These are phyloP conservation scores for Salvelinus alpinus DNA, from an alignment of 2,113 vertebrate genomes.

Conservation along the genomic window DNA sequence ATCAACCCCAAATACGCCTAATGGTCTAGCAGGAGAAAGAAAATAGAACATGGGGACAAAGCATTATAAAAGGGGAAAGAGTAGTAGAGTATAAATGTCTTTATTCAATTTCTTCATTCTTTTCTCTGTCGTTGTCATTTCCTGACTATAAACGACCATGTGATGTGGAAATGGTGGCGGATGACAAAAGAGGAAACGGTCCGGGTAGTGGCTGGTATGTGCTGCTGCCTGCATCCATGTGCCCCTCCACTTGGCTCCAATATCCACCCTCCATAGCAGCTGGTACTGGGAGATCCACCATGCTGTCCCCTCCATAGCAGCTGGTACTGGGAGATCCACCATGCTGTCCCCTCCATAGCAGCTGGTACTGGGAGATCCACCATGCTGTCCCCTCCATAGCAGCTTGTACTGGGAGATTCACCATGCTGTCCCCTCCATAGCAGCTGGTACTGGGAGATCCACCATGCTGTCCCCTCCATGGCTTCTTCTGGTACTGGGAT, in stretches of 20 bases:
- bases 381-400: no score
- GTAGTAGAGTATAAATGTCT: background rate
- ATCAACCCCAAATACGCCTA: conserved; percentile 24
- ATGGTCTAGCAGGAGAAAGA: conserved; percentile 17
- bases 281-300: background rate
- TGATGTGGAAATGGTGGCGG: background rate
- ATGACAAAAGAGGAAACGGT: background rate
- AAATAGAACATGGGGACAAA: background rate
- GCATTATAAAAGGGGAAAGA: background rate
- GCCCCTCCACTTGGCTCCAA: background rate
- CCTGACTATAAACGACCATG: no score
- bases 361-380: no score
- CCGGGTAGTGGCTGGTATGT: background rate
- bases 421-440: no score
- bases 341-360: no score
- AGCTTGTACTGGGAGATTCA: no score
- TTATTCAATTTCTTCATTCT: background rate
- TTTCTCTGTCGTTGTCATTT: background rate
- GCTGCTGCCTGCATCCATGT: background rate
- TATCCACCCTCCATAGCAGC: background rate
- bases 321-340: no score
- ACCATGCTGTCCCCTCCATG: no score
- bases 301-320: background rate
- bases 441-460: no score
- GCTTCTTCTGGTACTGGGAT: no score